A percentile compares a stretch with the other conserved stretches of the same genome.
Conservation (phyloP, 2,888 invertebrate species). For the Xylophagus ater region DNA sequence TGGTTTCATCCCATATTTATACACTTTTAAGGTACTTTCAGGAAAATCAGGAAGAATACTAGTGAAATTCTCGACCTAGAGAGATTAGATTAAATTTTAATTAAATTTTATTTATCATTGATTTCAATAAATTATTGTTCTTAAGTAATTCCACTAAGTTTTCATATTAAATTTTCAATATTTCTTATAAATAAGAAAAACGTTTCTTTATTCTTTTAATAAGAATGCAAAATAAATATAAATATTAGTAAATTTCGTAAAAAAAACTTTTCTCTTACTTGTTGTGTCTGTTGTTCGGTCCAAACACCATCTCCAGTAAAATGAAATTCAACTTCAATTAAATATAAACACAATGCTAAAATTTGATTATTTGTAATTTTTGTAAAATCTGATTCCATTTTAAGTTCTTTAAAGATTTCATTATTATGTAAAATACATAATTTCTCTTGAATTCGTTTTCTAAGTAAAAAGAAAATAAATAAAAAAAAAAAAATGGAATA, state of each 20-base stretch:
- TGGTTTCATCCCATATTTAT: constrained; percentile 31
- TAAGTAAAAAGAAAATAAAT: constrained; percentile 24
- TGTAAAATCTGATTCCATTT: constrained; percentile 24
- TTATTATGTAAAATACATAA: constrained; percentile 22
- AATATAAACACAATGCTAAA: constrained; percentile 56
- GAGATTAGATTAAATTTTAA: neutral
- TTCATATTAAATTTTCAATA: neutral
- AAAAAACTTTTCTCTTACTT: constrained; percentile 23
- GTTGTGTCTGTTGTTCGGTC: constrained; percentile 37
- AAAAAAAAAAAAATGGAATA: constrained; percentile 32
- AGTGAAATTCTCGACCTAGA: constrained; percentile 28
- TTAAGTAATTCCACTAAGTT: neutral
- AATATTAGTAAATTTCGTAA: neutral
- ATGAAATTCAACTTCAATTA: constrained; percentile 59
- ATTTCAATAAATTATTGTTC: neutral
- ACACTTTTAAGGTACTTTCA: constrained; percentile 29
- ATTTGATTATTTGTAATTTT: constrained; percentile 42
- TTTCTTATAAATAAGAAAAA: neutral
- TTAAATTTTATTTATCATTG: neutral
- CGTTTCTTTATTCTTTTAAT: neutral
- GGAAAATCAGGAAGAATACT: constrained; percentile 36
- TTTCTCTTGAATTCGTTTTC: constrained; percentile 34
- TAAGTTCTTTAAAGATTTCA: constrained; percentile 25
- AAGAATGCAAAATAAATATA: neutral
- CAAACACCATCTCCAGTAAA: constrained; percentile 69